A percentile compares a stretch with the other conserved stretches of the same genome.
These are phyloP conservation scores for Gallinago jamesoni DNA, from an alignment of 2,113 vertebrate genomes.

Conservation along the genomic window DNA sequence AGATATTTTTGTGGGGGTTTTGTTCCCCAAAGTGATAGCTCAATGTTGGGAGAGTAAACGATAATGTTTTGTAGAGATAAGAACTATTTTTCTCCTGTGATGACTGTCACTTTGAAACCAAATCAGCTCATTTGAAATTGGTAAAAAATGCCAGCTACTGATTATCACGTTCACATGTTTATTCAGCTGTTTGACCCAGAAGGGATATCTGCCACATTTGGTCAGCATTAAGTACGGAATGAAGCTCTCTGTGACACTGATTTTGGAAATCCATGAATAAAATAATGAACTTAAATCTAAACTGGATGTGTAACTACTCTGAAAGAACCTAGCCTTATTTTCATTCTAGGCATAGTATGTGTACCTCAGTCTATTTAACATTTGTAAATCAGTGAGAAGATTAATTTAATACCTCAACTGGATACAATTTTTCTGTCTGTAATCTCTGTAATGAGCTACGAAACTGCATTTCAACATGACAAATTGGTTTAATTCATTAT, in stretches of 20 bases:
- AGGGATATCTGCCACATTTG: not conserved
- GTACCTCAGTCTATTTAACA: not conserved
- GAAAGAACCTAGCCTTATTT: not conserved
- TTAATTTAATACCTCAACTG: constrained; percentile 13
- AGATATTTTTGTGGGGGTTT: not conserved
- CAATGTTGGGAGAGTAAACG: not conserved
- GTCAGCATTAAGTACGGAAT: not conserved
- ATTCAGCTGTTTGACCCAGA: not conserved
- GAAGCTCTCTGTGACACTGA: not conserved
- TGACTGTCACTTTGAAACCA: constrained; percentile 11
- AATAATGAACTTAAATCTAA: not conserved
- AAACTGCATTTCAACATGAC: constrained; percentile 22
- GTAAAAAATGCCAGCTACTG: not conserved
- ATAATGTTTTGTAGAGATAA: not conserved
- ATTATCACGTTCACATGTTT: not conserved
- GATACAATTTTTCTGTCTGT: not conserved
- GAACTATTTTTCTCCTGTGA: not conserved
- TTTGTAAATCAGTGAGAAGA: constrained; percentile 21
- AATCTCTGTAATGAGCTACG: not conserved
- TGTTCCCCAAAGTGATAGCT: not conserved
- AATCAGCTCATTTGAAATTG: not conserved
- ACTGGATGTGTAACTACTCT: not conserved
- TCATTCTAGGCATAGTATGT: not conserved
- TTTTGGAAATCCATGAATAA: not conserved
- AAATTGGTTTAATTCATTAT: not conserved